Evolutionary conservation across 64 coral and sea anemone genomes (phyloP).

Genomic region (Cladopsammia gracilis): DNA sequence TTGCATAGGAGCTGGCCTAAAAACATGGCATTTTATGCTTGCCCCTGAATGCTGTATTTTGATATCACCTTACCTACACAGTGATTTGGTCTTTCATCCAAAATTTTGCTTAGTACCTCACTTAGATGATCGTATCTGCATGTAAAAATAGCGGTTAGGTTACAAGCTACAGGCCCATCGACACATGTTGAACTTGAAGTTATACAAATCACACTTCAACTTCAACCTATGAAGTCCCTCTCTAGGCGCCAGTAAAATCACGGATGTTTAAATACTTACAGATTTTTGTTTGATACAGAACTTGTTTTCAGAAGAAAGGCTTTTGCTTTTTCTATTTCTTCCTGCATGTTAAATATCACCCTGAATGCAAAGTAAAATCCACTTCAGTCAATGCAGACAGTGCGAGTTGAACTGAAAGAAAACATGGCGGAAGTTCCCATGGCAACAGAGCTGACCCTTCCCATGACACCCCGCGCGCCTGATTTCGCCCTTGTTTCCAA

Average conservation of each 20-base stretch:
- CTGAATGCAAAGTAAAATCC: too few relatives aligned
- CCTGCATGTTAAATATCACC: slow-evolving; percentile 58
- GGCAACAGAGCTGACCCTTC: slow-evolving; percentile 8
- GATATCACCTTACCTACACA: slow-evolving; percentile 77
- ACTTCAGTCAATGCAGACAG: too few relatives aligned
- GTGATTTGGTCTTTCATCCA: slow-evolving; percentile 89
- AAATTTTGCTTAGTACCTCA: slow-evolving; percentile 88
- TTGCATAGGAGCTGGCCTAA: too few relatives aligned
- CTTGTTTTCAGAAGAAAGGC: slow-evolving; percentile 85
- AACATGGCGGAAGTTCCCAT: slow-evolving; percentile 19
- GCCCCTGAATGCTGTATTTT: background rate
- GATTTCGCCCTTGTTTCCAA: too few relatives aligned
- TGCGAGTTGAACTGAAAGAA: background rate
- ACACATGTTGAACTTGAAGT: too few relatives aligned
- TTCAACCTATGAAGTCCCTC: background rate
- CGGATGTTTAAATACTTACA: slow-evolving; percentile 65
- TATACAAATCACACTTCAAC: background rate
- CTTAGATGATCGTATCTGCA: slow-evolving; percentile 93
- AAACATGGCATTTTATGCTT: too few relatives aligned
- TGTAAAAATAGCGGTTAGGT: background rate
- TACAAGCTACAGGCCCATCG: too few relatives aligned
- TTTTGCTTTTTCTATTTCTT: slow-evolving; percentile 81
- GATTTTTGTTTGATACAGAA: slow-evolving; percentile 80
- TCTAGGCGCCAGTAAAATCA: background rate
- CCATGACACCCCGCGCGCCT: too few relatives aligned